These are phyloP conservation scores for Rhyacichthys aspro DNA, from an alignment of 2,797 vertebrate species.

Conservation along the genomic window DNA sequence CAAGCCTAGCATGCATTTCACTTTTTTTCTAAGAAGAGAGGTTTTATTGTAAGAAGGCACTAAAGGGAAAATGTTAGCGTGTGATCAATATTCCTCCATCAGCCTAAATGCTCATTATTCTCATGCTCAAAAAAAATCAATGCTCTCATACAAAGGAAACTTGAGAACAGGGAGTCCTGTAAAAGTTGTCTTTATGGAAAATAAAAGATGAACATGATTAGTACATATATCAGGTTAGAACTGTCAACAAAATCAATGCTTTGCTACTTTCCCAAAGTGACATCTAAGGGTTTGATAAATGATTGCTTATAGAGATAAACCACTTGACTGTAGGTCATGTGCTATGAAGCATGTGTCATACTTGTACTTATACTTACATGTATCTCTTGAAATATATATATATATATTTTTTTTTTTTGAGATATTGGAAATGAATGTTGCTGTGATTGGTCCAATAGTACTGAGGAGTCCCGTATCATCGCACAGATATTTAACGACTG, in stretches of 20 bases:
- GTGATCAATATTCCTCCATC: slow-evolving; percentile 62
- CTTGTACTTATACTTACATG: too few relatives aligned
- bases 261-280: too few relatives aligned
- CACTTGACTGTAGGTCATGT: too few relatives aligned
- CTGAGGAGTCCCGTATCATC: too few relatives aligned
- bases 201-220: slow-evolving; percentile 58
- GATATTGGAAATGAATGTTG: too few relatives aligned
- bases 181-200: slow-evolving; percentile 53
- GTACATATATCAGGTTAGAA: slow-evolving; percentile 45
- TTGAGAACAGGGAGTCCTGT: slow-evolving; percentile 47
- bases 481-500: too few relatives aligned
- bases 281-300: too few relatives aligned
- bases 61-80: slow-evolving; percentile 29
- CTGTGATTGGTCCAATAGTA: too few relatives aligned
- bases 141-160: slow-evolving; percentile 54
- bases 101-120: slow-evolving; percentile 54
- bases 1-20: slow-evolving; percentile 17
- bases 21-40: slow-evolving; percentile 13
- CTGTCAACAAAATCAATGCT: slow-evolving; percentile 41
- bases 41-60: slow-evolving; percentile 23
- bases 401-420: too few relatives aligned
- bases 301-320: too few relatives aligned
- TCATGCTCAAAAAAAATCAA: slow-evolving; percentile 59
- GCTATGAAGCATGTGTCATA: too few relatives aligned
- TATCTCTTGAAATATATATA: too few relatives aligned